These are phyloP conservation scores for Platyscapa corneri DNA, from an alignment of 1,140 invertebrate species.

Conservation along the genomic window DNA sequence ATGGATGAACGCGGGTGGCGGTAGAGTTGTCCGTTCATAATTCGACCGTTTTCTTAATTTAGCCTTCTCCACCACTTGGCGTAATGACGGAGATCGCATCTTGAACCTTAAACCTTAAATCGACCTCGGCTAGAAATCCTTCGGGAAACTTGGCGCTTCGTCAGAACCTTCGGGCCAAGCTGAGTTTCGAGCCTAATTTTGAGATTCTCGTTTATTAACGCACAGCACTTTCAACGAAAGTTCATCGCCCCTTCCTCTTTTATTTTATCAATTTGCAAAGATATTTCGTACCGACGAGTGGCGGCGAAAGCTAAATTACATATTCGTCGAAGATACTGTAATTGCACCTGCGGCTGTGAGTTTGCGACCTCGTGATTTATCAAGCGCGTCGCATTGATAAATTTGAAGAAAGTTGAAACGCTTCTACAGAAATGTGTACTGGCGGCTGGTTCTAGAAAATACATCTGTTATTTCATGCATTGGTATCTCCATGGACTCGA, in stretches of 20 bases:
- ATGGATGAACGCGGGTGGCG: neutral
- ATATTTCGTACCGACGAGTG: neutral
- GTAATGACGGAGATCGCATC: too few relatives aligned
- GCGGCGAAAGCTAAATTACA: neutral
- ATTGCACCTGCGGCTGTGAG: neutral
- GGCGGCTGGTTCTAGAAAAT: neutral
- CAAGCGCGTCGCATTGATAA: neutral
- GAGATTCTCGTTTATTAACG: neutral
- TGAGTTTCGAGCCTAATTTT: neutral
- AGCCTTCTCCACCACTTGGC: too few relatives aligned
- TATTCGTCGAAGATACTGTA: neutral
- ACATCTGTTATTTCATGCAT: neutral
- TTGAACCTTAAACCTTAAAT: too few relatives aligned
- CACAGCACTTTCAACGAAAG: neutral
- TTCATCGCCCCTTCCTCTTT: neutral
- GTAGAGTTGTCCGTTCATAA: neutral
- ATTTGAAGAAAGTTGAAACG: neutral
- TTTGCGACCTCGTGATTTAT: neutral
- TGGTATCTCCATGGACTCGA: neutral
- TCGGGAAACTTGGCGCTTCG: neutral
- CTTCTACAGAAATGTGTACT: too few relatives aligned
- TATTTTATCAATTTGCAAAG: too few relatives aligned
- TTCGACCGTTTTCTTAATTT: slow-evolving; percentile 15
- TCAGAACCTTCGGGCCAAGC: neutral
- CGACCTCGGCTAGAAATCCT: neutral